Percentiles rank a stretch among this genome's conserved stretches.
Conservation (phyloP, 1,140 invertebrate genomes). For the Galendromus occidentalis region DNA sequence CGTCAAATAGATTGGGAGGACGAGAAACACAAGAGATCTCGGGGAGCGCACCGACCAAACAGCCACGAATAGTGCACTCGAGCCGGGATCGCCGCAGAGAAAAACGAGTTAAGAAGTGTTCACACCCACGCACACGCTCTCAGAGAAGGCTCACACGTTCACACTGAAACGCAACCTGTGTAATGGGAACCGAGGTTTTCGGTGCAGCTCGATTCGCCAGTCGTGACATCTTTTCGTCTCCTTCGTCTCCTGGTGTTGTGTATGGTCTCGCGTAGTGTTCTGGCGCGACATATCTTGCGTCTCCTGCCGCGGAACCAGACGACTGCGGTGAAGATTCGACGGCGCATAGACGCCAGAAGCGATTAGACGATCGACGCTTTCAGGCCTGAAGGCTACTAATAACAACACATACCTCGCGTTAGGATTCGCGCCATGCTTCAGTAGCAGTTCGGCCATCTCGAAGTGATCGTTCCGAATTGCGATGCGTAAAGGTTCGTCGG, state of each 20-base stretch:
- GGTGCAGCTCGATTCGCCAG: neutral
- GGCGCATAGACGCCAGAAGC: no score
- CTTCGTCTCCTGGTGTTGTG: neutral
- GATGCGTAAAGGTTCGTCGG: slow-evolving; percentile 53
- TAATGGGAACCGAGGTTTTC: neutral
- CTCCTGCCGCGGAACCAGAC: no score
- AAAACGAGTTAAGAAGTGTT: no score
- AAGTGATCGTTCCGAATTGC: slow-evolving; percentile 68
- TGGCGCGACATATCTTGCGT: no score
- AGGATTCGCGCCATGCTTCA: slow-evolving; percentile 45
- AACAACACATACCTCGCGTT: slow-evolving; percentile 29
- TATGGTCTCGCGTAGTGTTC: no score
- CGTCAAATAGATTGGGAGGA: neutral
- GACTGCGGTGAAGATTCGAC: no score
- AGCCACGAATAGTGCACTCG: no score
- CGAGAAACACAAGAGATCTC: neutral
- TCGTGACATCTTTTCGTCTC: neutral
- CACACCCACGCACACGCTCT: neutral
- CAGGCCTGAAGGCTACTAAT: slow-evolving; percentile 4
- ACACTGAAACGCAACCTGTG: neutral
- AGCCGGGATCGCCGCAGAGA: no score
- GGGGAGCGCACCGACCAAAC: no score
- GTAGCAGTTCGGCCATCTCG: slow-evolving; percentile 39
- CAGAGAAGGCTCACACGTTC: neutral
- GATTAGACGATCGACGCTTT: neutral